These are phyloP conservation scores for Calliopsis andreniformis DNA, from an alignment of 1,140 invertebrate species.

Conservation along the genomic window DNA sequence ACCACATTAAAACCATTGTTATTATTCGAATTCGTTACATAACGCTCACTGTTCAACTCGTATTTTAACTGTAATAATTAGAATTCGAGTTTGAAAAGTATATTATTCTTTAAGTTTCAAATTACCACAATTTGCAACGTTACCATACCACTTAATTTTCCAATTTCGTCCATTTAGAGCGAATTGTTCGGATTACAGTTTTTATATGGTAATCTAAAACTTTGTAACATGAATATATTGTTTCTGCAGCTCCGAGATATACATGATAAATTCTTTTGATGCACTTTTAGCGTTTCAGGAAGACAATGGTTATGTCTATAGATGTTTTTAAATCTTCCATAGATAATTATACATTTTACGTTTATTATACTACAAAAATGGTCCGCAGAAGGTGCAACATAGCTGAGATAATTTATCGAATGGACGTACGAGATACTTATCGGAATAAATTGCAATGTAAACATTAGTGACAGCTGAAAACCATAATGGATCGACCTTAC, in stretches of 20 bases:
- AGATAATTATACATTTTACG: slow-evolving; percentile 6
- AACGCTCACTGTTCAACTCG: neutral
- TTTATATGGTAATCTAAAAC: neutral
- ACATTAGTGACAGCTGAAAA: neutral
- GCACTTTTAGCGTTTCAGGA: slow-evolving; percentile 2
- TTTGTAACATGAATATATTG: neutral
- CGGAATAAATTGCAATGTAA: slow-evolving; percentile 20
- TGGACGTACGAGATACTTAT: slow-evolving; percentile 5
- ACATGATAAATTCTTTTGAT: neutral
- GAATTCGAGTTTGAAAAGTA: slow-evolving; percentile 3
- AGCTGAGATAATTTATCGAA: slow-evolving; percentile 19
- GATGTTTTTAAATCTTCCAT: slow-evolving; percentile 17
- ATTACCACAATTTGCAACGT: neutral
- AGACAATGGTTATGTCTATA: slow-evolving; percentile 20
- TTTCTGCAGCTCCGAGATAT: neutral
- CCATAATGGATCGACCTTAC: neutral
- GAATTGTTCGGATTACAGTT: neutral
- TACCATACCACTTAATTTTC: neutral
- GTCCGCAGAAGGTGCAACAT: neutral
- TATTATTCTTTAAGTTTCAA: neutral
- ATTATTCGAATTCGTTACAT: neutral
- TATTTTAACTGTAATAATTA: neutral
- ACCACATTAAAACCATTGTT: neutral
- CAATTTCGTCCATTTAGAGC: too few species aligned
- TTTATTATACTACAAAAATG: slow-evolving; percentile 33